Evolutionary conservation across 1,140 invertebrate genomes (phyloP).

Genomic region (Andricus grossulariae): DNA sequence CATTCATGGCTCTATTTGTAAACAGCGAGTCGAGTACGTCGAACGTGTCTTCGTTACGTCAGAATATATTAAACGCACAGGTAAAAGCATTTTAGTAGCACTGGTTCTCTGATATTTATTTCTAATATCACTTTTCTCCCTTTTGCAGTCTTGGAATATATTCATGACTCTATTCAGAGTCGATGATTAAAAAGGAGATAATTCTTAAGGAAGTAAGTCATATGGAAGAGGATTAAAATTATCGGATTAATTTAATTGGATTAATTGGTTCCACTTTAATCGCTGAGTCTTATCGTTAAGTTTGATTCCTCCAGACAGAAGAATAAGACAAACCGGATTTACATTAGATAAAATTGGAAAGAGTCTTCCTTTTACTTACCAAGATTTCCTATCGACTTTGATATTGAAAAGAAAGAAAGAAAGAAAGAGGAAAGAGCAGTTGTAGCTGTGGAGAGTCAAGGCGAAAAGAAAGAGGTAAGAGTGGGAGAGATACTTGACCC

Average conservation of each 20-base stretch:
- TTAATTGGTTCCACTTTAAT: not conserved
- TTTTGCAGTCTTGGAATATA: too few species aligned
- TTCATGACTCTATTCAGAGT: too few species aligned
- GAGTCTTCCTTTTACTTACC: conserved; percentile 6
- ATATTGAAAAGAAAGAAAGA: conserved; percentile 41
- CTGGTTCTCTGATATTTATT: not conserved
- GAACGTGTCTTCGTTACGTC: conserved; percentile 20
- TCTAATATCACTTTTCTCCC: too few species aligned
- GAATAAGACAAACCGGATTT: conserved; percentile 39
- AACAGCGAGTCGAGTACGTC: conserved; percentile 11
- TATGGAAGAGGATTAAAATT: too few species aligned
- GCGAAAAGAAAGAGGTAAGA: conserved; percentile 45
- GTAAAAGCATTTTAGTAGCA: not conserved
- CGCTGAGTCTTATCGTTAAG: not conserved
- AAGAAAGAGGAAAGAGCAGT: conserved; percentile 43
- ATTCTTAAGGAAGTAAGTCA: too few species aligned
- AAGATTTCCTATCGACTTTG: conserved; percentile 37
- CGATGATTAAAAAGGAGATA: too few species aligned
- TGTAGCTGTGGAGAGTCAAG: conserved; percentile 42
- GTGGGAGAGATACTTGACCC: conserved; percentile 55
- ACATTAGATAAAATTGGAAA: conserved; percentile 48
- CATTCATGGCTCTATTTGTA: conserved; percentile 26
- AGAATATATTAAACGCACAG: conserved; percentile 23
- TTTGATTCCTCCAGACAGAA: not conserved
- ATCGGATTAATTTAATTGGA: not conserved